Conservation (phyloP, 2,888 invertebrate species). For the Yponomeuta sedellus region DNA sequence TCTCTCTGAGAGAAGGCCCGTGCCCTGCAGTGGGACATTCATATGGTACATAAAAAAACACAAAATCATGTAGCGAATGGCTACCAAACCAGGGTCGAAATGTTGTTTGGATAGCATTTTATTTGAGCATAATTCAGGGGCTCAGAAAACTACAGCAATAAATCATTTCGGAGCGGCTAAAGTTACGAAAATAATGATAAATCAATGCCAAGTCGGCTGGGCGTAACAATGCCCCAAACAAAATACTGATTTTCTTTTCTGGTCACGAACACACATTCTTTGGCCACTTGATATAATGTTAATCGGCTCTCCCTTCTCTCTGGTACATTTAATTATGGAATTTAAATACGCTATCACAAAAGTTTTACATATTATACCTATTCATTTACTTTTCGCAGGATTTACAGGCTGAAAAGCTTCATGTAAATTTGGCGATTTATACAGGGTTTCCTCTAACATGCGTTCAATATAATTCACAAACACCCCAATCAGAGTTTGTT, state of each 20-base stretch:
- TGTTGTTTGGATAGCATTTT: background rate
- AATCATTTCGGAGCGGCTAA: constrained; percentile 9
- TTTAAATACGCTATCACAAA: background rate
- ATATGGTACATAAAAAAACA: too few species aligned
- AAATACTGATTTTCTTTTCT: background rate
- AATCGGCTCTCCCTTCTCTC: background rate
- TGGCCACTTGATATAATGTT: background rate
- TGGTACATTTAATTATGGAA: background rate
- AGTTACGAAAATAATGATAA: constrained; percentile 11
- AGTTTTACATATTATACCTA: too few species aligned
- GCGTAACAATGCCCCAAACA: background rate
- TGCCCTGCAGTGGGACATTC: too few species aligned
- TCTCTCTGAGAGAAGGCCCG: too few species aligned
- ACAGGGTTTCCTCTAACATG: too few species aligned
- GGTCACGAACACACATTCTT: background rate
- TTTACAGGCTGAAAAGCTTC: too few species aligned
- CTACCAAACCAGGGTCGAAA: background rate
- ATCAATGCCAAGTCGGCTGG: constrained; percentile 3
- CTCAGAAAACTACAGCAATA: background rate
- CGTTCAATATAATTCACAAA: too few species aligned
- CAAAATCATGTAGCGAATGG: background rate
- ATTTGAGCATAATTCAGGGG: constrained; percentile 7
- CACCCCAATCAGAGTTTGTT: too few species aligned
- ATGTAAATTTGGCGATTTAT: too few species aligned
- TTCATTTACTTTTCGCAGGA: too few species aligned